A percentile compares a stretch with the other conserved stretches of the same genome.
phyloP scores from a whole-genome alignment of 2,113 vertebrate genomes.

The Helogale parvula region DNA sequence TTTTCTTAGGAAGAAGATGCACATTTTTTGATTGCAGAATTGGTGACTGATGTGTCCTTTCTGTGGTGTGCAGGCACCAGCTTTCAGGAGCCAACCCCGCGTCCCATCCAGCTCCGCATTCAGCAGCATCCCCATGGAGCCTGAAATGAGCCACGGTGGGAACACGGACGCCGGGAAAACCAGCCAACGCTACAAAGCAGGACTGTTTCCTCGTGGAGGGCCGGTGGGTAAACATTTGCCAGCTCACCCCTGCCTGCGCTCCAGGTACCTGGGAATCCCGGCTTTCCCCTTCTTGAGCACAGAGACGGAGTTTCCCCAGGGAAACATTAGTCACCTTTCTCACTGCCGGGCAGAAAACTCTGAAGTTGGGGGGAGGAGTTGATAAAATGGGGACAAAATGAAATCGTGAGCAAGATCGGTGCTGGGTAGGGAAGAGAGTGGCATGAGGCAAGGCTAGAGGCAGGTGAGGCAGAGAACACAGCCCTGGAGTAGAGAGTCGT shows the following conservation, averaged over 20 bases:
- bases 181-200: background rate
- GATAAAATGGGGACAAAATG: background rate
- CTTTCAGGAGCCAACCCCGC: rapidly evolving
- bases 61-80: background rate
- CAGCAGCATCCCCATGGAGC: background rate
- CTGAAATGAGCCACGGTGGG: background rate
- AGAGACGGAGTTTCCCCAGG: background rate
- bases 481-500: rapidly evolving
- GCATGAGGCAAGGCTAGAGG: background rate
- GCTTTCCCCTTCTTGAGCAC: background rate
- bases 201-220: background rate
- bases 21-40: background rate
- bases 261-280: background rate
- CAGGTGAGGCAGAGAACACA: background rate
- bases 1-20: background rate
- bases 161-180: background rate
- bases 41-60: background rate
- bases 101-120: background rate
- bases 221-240: background rate
- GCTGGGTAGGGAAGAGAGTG: background rate
- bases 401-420: background rate
- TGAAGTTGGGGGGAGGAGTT: too few relatives aligned
- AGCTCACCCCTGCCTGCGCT: too few relatives aligned
- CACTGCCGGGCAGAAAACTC: background rate
- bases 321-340: background rate